Percentiles rank a stretch among this genome's conserved stretches.
Conservation (phyloP, 1,140 invertebrate species). For the Pseudachorutes palmiensis region DNA sequence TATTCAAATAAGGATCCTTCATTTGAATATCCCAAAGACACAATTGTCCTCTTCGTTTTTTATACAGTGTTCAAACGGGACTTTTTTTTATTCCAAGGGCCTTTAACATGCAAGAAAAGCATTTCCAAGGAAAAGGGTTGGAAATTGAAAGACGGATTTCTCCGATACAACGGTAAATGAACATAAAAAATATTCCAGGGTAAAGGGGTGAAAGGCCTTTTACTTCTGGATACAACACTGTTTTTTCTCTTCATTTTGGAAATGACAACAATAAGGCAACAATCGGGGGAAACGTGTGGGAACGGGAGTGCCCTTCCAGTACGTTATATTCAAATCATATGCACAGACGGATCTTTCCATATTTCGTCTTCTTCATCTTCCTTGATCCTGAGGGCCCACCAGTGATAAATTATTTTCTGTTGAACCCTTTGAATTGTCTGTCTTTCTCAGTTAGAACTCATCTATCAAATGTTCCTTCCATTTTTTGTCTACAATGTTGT, state of each 20-base stretch:
- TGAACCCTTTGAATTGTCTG: neutral
- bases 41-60: slow-evolving; percentile 17
- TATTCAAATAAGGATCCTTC: slow-evolving; percentile 15
- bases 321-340: neutral
- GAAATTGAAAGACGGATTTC: neutral
- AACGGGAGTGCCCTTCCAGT: neutral
- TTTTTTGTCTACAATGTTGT: neutral
- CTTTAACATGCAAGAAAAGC: slow-evolving; percentile 26
- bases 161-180: neutral
- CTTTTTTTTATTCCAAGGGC: no score
- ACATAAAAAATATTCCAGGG: neutral
- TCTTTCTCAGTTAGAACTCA: slow-evolving; percentile 1
- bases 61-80: no score
- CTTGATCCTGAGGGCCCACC: neutral
- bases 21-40: slow-evolving; percentile 20
- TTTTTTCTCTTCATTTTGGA: neutral
- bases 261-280: neutral
- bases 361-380: neutral
- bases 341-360: neutral
- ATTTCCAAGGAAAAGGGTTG: slow-evolving; percentile 18
- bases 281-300: neutral
- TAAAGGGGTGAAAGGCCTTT: no score
- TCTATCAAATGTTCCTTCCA: neutral
- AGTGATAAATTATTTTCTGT: slow-evolving; percentile 12
- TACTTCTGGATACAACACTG: no score